Evolutionary conservation across 37 sponge, comb jelly and placozoan genomes (phyloP).

Genomic region (Mnemiopsis leidyi): DNA sequence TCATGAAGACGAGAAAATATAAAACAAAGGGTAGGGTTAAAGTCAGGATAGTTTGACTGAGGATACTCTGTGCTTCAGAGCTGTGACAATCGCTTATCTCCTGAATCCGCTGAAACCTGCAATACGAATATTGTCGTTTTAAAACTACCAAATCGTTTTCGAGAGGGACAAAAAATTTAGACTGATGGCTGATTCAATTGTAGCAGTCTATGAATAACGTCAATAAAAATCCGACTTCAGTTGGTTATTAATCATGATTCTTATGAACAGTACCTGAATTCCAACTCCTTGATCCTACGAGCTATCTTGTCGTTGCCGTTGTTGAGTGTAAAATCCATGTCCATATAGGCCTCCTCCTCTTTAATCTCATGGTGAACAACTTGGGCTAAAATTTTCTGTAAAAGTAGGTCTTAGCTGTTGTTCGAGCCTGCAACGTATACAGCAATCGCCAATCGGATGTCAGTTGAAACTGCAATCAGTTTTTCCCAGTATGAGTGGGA

Average conservation of each 20-base stretch:
- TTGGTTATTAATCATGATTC: neutral
- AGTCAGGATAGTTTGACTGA: neutral
- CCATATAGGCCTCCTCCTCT: neutral
- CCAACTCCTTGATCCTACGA: neutral
- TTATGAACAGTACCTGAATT: neutral
- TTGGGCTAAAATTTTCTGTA: neutral
- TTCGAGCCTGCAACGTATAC: too few species aligned
- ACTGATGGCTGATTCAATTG: too few species aligned
- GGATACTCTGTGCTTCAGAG: slow-evolving; percentile 9
- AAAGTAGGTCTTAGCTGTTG: too few species aligned
- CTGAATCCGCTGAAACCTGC: slow-evolving; percentile 1
- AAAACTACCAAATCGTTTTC: too few species aligned
- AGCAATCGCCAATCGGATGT: neutral
- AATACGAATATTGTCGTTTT: too few species aligned
- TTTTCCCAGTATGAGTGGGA: too few species aligned
- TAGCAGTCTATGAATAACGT: too few species aligned
- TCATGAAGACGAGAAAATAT: neutral
- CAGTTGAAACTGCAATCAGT: neutral
- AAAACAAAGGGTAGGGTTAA: neutral
- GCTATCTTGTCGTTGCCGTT: neutral
- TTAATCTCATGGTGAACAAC: slow-evolving; percentile 1
- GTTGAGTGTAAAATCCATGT: slow-evolving; percentile 1
- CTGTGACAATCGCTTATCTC: slow-evolving; percentile 40
- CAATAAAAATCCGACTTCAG: neutral
- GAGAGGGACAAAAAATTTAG: too few species aligned